These are phyloP conservation scores for Synchiropus splendidus DNA, from an alignment of 2,113 vertebrate species.

Conservation along the genomic window DNA sequence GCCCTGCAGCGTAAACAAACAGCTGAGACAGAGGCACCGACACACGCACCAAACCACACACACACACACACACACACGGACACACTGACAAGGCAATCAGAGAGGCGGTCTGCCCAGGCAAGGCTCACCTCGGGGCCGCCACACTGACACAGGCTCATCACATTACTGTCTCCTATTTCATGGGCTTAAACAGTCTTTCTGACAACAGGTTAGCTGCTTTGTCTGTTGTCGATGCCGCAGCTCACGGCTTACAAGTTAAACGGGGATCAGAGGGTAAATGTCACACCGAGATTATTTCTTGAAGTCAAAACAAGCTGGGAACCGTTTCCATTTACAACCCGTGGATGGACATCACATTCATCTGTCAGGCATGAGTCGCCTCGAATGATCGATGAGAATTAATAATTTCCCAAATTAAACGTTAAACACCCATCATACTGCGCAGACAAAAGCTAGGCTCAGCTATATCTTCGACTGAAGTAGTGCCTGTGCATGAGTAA, in stretches of 20 bases:
- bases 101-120: conserved; percentile 44
- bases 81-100: conserved; percentile 31
- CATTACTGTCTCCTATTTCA: conserved; percentile 59
- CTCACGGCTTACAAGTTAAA: conserved; percentile 26
- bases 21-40: conserved; percentile 47
- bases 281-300: background rate
- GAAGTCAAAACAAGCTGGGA: too few species aligned
- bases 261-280: conserved; percentile 17
- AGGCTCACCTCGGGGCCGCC: conserved; percentile 52
- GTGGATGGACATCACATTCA: too few species aligned
- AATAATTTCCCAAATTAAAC: too few species aligned
- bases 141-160: conserved; percentile 51
- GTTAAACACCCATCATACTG: too few species aligned
- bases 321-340: too few species aligned
- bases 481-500: too few species aligned
- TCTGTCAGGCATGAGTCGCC: too few species aligned
- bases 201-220: conserved; percentile 39
- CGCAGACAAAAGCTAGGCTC: too few species aligned
- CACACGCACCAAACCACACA: conserved; percentile 16
- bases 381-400: too few species aligned
- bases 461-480: too few species aligned
- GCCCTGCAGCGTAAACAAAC: conserved; percentile 64
- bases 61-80: conserved; percentile 4
- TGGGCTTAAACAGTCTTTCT: conserved; percentile 42
- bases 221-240: conserved; percentile 24